Evolutionary conservation across 2,888 invertebrate species (phyloP).

Genomic region (Nycteola revayana): DNA sequence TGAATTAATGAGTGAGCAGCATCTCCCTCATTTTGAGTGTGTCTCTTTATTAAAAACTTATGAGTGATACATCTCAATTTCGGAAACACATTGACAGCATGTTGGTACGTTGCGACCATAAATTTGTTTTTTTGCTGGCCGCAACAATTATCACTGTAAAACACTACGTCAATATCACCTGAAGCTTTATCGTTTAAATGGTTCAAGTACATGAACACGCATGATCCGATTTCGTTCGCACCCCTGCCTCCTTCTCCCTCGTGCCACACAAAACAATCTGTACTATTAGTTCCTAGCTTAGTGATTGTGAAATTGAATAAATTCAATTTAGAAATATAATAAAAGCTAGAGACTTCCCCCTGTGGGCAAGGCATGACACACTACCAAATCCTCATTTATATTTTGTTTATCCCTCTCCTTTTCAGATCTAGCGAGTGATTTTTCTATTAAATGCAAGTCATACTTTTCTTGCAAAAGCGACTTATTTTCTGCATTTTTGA

Average conservation of each 20-base stretch:
- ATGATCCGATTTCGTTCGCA: conserved; percentile 12
- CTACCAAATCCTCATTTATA: conserved; percentile 1
- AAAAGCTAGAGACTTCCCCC: background rate
- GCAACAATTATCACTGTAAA: conserved; percentile 12
- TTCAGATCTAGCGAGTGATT: conserved; percentile 14
- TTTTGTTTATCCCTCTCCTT: background rate
- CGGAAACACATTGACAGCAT: conserved; percentile 2
- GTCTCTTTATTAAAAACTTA: conserved; percentile 1
- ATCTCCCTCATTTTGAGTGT: conserved; percentile 3
- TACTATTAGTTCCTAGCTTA: background rate
- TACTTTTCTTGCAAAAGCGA: conserved; percentile 11
- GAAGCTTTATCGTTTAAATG: conserved; percentile 1
- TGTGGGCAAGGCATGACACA: conserved; percentile 1
- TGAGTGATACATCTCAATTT: conserved; percentile 1
- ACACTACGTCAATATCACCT: conserved; percentile 1
- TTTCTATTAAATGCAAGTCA: conserved; percentile 22
- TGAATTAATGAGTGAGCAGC: background rate
- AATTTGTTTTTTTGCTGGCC: conserved; percentile 13
- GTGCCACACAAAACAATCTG: conserved; percentile 4
- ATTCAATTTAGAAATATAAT: background rate
- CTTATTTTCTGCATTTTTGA: conserved; percentile 17
- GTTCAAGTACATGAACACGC: conserved; percentile 6
- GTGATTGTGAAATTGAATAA: background rate
- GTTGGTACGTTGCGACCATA: background rate
- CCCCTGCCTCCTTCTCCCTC: conserved; percentile 3